These are phyloP conservation scores for Pogonophryne albipinna DNA, from an alignment of 2,797 vertebrate genomes.

Conservation along the genomic window DNA sequence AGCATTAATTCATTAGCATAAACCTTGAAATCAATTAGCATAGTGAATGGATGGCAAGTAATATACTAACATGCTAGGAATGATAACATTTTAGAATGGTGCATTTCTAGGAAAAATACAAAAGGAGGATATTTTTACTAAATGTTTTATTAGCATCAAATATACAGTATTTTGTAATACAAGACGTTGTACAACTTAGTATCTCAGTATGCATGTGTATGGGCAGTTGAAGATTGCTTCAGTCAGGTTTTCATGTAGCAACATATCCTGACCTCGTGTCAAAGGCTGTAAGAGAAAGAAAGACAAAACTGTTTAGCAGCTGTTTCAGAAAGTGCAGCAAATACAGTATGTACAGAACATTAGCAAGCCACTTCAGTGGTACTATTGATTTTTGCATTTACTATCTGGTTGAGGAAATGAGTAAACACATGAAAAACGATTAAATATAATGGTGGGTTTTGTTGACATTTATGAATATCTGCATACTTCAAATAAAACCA, in stretches of 20 bases:
- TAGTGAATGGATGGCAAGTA: background rate
- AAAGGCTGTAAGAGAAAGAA: slow-evolving; percentile 44
- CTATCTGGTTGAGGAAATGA: background rate
- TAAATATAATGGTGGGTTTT: background rate
- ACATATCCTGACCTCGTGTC: slow-evolving; percentile 52
- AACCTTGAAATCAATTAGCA: too few species aligned
- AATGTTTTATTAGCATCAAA: slow-evolving; percentile 35
- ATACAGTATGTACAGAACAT: background rate
- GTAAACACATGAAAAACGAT: background rate
- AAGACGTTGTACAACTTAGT: background rate
- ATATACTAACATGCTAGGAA: background rate
- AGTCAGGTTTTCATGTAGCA: slow-evolving; percentile 14
- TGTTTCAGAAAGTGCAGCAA: background rate
- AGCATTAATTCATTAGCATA: background rate
- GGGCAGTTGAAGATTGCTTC: slow-evolving; percentile 26
- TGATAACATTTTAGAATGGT: background rate
- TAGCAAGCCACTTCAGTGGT: background rate
- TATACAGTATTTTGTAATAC: background rate
- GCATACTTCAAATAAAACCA: background rate
- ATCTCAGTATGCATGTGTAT: background rate
- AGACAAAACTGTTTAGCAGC: slow-evolving; percentile 29
- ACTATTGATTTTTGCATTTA: background rate
- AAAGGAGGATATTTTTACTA: background rate
- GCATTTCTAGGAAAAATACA: slow-evolving; percentile 11
- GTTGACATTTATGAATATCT: background rate